Base-by-base conservation (phyloP, 2,797 vertebrate species). In the Acomys russatus region DNA sequence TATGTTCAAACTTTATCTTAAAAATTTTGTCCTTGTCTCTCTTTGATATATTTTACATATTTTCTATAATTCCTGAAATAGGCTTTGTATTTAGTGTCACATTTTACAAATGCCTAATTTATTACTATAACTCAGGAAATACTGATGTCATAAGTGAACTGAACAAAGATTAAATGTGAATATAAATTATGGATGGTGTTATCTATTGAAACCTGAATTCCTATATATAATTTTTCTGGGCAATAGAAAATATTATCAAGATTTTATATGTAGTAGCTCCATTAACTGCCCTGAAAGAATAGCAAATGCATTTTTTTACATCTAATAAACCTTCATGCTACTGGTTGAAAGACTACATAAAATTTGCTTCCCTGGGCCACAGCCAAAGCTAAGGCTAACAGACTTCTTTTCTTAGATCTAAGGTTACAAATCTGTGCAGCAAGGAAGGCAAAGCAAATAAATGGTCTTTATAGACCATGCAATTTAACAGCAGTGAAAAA, bases 371-470 rank as follows among this genome's bases (percentile, higher is more conserved):
- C 68, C 33, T 66, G 70, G 28, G 88, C 93, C 82, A 93, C 33
- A 90, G 84, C 70, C 92, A 97, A 89, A 96, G 90, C 51, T 28
- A 88, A 91, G 80, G 82, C 74, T 97, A 91, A 93, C 35, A 86
- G 61, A 89, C 30, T 23, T 84, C 76, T 54, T 44, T 4, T 70
- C 79, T 96, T 30, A 94, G 64, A 96, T 95, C 76, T 77, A 96
- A 96, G 76, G n/a, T 93, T 96, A 49, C 77, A 89, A 92, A 91
- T 63, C 63, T 92, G 64, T 12, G 30, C 95, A 33, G 76, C 66
- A 95, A 96, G 14, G 25, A 94, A 94, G 14, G 66, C 73, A 96
- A 96, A 97, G 94, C 22, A 97, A 95, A 96, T 12, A 97, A 96
- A 94, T 6, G 9, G 93, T 82, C 90, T 82, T 96, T 96, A 64